These are phyloP conservation scores for Myotis myotis DNA, from an alignment of 2,797 vertebrate genomes.

Conservation along the genomic window DNA sequence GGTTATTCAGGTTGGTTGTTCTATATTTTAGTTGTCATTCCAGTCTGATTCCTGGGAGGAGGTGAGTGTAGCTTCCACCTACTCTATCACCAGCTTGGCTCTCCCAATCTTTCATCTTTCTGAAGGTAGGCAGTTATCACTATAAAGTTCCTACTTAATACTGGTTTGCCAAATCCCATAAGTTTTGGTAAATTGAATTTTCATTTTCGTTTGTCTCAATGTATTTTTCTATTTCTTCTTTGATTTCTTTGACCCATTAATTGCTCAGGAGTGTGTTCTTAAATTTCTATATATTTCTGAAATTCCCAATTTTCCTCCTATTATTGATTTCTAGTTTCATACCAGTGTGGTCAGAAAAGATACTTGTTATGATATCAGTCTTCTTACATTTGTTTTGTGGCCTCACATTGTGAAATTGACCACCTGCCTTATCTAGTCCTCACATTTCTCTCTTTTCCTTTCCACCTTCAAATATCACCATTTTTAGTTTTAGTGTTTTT, in stretches of 20 bases:
- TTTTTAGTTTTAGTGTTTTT: not conserved
- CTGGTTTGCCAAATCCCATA: not conserved
- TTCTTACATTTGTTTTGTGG: not conserved
- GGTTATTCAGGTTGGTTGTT: not conserved
- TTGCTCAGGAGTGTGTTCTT: not conserved
- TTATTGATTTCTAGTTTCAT: not conserved
- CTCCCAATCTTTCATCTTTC: not conserved
- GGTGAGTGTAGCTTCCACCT: not conserved
- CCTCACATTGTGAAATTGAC: not conserved
- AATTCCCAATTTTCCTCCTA: not conserved
- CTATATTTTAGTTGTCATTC: not conserved
- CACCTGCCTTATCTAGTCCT: not conserved
- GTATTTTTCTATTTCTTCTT: not conserved
- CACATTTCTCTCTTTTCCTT: not conserved
- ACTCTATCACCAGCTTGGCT: not conserved
- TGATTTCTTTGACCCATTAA: not conserved
- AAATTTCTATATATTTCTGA: not conserved
- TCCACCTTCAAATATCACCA: not conserved
- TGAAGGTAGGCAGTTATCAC: not conserved
- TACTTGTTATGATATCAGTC: not conserved
- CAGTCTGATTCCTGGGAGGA: not conserved
- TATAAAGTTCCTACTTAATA: not conserved
- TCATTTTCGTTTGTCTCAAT: not conserved
- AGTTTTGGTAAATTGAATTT: not conserved
- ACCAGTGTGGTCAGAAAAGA: not conserved